These are phyloP conservation scores for Coenobita brevimanus DNA, from an alignment of 1,140 invertebrate genomes.

Conservation along the genomic window DNA sequence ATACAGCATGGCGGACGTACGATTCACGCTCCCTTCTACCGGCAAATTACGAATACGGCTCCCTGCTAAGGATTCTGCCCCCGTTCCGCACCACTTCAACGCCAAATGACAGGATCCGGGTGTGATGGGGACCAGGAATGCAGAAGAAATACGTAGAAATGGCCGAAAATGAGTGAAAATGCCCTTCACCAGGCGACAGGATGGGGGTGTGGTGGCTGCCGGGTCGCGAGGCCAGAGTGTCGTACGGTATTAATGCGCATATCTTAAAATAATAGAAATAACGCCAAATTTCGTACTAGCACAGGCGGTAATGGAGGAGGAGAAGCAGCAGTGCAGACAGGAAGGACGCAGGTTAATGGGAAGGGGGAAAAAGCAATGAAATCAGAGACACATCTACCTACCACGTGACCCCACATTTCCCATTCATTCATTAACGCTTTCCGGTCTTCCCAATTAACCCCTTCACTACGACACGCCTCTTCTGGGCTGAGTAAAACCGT, in stretches of 20 bases:
- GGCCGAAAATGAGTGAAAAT: background rate
- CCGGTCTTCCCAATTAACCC: no score
- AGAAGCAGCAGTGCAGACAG: no score
- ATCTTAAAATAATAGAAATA: background rate
- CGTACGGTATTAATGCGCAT: constrained; percentile 35
- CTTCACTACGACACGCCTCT: no score
- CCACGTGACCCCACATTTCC: no score
- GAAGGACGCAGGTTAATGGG: no score
- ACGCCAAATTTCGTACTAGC: background rate
- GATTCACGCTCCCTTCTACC: background rate
- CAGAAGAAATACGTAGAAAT: no score
- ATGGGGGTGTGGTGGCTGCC: constrained; percentile 5
- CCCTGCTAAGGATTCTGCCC: background rate
- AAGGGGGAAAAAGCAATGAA: no score
- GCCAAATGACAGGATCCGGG: background rate
- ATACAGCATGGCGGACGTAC: constrained; percentile 39
- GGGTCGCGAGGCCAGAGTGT: background rate
- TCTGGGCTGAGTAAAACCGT: no score
- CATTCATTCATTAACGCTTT: no score
- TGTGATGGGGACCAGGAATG: background rate
- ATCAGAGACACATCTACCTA: no score
- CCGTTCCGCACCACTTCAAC: background rate
- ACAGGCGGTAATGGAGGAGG: background rate
- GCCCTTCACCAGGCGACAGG: constrained; percentile 18
- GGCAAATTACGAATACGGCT: background rate